phyloP scores from a whole-genome alignment of 2,888 invertebrate species.

The Nemapogon koenigi region DNA sequence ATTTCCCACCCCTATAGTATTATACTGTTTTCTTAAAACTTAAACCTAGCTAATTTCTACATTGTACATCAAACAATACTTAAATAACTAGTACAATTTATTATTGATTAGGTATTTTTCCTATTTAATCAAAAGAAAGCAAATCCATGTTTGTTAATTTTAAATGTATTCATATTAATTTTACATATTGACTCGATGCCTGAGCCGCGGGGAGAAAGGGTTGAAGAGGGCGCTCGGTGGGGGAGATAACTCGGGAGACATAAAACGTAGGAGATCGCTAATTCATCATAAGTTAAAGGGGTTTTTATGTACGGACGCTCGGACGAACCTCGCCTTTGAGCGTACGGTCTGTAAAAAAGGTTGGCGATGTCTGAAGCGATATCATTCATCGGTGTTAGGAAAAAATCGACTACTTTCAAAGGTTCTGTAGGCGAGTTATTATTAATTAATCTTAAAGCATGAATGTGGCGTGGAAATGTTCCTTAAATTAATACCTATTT shows the following conservation, averaged over 20 bases:
- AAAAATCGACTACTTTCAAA: slow-evolving; percentile 38
- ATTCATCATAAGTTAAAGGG: slow-evolving; percentile 67
- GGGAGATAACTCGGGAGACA: slow-evolving; percentile 58
- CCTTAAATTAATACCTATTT: slow-evolving; percentile 5
- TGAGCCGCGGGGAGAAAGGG: slow-evolving; percentile 19
- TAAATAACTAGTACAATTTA: too few relatives aligned
- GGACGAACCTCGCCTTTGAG: slow-evolving; percentile 32
- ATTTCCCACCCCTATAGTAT: too few relatives aligned
- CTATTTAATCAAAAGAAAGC: too few relatives aligned
- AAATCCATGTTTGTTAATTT: too few relatives aligned
- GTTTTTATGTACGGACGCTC: slow-evolving; percentile 55
- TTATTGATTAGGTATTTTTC: too few relatives aligned
- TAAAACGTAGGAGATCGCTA: slow-evolving; percentile 64
- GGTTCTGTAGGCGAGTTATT: slow-evolving; percentile 37
- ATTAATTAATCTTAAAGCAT: slow-evolving; percentile 50
- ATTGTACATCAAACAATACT: too few relatives aligned
- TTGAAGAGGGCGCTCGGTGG: slow-evolving; percentile 21
- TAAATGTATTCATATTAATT: slow-evolving; percentile 58
- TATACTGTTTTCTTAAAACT: too few relatives aligned
- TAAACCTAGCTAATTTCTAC: too few relatives aligned
- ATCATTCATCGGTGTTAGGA: slow-evolving; percentile 24
- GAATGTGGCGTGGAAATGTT: slow-evolving; percentile 20
- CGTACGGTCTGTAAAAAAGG: slow-evolving; percentile 49
- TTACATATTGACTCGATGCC: slow-evolving; percentile 42
- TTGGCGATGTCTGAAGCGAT: slow-evolving; percentile 39